Base-by-base conservation (phyloP, 2,888 invertebrate genomes). In the Vanessa cardui region DNA sequence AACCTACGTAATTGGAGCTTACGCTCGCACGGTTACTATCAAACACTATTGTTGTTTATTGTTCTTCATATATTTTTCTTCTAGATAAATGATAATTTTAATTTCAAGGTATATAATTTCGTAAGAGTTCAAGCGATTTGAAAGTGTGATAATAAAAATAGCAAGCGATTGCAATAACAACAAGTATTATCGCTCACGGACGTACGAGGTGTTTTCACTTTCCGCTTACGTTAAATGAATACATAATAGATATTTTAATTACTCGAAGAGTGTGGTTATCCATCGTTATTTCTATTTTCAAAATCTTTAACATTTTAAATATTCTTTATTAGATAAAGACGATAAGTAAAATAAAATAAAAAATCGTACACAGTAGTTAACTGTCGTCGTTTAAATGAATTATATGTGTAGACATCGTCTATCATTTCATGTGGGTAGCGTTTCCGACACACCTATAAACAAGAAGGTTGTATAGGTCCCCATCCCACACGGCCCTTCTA, bases 1-100 rank as follows among this genome's bases (percentile, higher is more conserved):
- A 85, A 72, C 65, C 45, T 33, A 20, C 49, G 82, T 83, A 84
- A 86, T 83, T 86, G 83, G 84, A 84, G 76, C 82, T 77, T 73
- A 56, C 56, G 76, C 63, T 68, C 62, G 62, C 65, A 65, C 65
- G 60, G 64, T 54, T 54, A 56, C 56, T 12, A 31, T 52, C 64
- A 60, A 47, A 61, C 60, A 54, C 65, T 66, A 61, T 66, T 60
- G 65, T 61, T 66, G 60, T 61, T 47, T 26, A 58, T 49, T 64
- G 21, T 58, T 33, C 33, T 60, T 44, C 56, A n/a, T n/a, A 15
- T 16, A 20, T 46, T 16, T 33, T n/a, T 50, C 20, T 47, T 39
- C 1, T 26, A 18, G 33, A 56, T 56, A n/a, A 9, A 56, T 18
- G 18, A n/a, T 56, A 54, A 33, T 54, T 56, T 56, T 18, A 39